Evolutionary conservation across 2,797 vertebrate species (phyloP).

Genomic region (Propithecus deckenii): DNA sequence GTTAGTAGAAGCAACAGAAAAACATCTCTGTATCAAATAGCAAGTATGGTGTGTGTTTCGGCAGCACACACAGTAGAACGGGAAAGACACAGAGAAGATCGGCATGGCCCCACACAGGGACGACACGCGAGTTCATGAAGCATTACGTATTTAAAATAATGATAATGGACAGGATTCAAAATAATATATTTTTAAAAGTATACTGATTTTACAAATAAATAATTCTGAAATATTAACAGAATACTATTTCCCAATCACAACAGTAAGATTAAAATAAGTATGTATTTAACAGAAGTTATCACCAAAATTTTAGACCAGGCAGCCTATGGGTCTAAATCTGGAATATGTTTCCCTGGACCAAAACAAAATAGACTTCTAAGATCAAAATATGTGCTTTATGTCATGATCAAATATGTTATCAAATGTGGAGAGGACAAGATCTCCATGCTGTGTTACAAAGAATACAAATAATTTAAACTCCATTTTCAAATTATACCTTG

Average conservation of each 20-base stretch:
- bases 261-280: conserved; percentile 13
- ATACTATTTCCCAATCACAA: conserved; percentile 38
- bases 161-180: not conserved
- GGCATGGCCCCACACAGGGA: not conserved
- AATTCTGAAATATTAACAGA: conserved; percentile 52
- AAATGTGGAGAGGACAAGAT: conserved; percentile 15
- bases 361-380: conserved; percentile 27
- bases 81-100: not conserved
- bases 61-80: not conserved
- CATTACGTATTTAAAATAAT: not conserved
- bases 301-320: conserved; percentile 27
- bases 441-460: conserved; percentile 6
- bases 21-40: not conserved
- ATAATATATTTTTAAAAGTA: conserved; percentile 17
- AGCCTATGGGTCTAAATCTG: not conserved
- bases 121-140: not conserved
- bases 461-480: conserved; percentile 54
- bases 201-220: conserved; percentile 32
- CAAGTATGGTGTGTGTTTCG: not conserved
- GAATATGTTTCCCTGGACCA: conserved; percentile 27
- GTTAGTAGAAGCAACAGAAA: not conserved
- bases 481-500: conserved; percentile 54
- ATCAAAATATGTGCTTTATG: conserved; percentile 18
- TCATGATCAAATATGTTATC: conserved; percentile 40
- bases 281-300: not conserved